phyloP scores from a whole-genome alignment of 1,140 invertebrate genomes.

The Mercenaria mercenaria region DNA sequence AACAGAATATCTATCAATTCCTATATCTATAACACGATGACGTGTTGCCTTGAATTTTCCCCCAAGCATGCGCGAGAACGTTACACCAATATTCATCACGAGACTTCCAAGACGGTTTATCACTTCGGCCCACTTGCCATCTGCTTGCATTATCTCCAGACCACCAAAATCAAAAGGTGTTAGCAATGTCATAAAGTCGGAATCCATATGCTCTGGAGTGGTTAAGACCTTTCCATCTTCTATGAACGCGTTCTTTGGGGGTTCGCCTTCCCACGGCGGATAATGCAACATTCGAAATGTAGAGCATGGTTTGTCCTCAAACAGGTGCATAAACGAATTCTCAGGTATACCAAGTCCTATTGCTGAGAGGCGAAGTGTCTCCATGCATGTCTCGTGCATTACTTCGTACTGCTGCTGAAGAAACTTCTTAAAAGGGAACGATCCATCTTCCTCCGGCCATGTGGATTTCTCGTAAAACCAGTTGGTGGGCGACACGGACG shows the following conservation, averaged over 20 bases:
- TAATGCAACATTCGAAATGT: conserved; percentile 79
- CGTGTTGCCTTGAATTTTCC: conserved; percentile 76
- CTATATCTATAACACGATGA: conserved; percentile 77
- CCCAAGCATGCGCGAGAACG: conserved; percentile 74
- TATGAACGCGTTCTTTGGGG: conserved; percentile 65
- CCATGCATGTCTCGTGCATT: conserved; percentile 71
- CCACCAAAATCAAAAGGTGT: conserved; percentile 76
- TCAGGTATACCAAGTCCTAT: conserved; percentile 75
- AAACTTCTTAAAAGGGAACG: conserved; percentile 70
- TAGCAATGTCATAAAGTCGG: conserved; percentile 79
- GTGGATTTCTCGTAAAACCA: conserved; percentile 73
- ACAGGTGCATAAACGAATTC: conserved; percentile 70
- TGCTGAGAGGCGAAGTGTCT: conserved; percentile 71
- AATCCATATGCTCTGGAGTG: conserved; percentile 76
- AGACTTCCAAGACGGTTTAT: conserved; percentile 73
- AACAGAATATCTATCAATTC: conserved; percentile 73
- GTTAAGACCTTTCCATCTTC: conserved; percentile 73
- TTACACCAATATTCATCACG: conserved; percentile 80
- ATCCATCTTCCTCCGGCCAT: conserved; percentile 73
- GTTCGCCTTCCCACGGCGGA: conserved; percentile 69
- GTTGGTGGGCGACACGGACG: conserved; percentile 61
- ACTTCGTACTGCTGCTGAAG: conserved; percentile 64
- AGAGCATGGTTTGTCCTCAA: conserved; percentile 72
- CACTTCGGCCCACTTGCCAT: conserved; percentile 73
- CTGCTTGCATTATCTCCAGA: conserved; percentile 69